These are phyloP conservation scores for Acrocephalus kingi DNA, from an alignment of 2,113 vertebrate species.

Conservation along the genomic window DNA sequence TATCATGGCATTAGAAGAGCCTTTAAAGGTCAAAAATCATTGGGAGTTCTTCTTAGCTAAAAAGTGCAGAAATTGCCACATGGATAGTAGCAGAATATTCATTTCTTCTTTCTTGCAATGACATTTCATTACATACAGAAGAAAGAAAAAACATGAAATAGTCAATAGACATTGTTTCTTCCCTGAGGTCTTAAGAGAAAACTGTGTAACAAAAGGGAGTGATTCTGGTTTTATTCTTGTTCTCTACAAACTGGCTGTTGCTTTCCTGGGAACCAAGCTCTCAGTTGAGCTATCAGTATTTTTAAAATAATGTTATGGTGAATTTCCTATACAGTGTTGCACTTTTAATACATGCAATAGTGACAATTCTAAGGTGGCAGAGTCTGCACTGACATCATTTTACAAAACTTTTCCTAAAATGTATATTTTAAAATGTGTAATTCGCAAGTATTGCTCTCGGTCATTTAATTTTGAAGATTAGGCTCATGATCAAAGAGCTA, in stretches of 20 bases:
- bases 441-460: neutral
- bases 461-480: neutral
- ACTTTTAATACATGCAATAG: neutral
- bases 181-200: constrained; percentile 25
- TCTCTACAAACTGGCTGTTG: neutral
- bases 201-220: constrained; percentile 21
- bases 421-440: neutral
- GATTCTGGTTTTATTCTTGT: constrained; percentile 23
- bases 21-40: neutral
- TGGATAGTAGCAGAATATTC: neutral
- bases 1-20: neutral
- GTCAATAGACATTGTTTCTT: constrained; percentile 42
- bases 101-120: constrained; percentile 33
- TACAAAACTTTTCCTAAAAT: neutral
- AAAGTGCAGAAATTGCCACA: constrained; percentile 3
- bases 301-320: neutral
- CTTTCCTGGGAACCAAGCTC: constrained; percentile 5
- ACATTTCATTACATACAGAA: constrained; percentile 13
- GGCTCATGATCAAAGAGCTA: neutral
- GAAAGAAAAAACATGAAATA: neutral
- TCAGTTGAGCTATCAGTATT: neutral
- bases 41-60: neutral
- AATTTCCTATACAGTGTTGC: neutral
- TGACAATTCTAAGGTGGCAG: neutral
- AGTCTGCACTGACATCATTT: neutral